Evolutionary conservation across 2,888 invertebrate species (phyloP), one percentile per base, ranked within the genome.

Genomic region (Dendrolimus pini): DNA sequence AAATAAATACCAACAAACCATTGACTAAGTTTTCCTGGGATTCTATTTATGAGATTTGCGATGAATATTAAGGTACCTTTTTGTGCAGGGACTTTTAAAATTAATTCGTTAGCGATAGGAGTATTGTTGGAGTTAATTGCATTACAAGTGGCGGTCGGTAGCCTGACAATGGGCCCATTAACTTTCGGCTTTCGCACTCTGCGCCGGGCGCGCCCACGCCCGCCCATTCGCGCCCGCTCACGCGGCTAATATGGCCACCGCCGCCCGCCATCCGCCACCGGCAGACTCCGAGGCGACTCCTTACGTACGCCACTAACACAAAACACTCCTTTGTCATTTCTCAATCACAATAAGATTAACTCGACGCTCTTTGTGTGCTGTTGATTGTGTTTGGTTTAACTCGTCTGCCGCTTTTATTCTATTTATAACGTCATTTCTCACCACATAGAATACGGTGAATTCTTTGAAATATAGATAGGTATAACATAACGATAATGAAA

Each of bases 111-210:
- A 89, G 78, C 82, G 85, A 85, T 82, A 84, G 75, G 74, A 69
- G 80, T 67, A 85, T 89, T 90, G 90, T 90, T 67, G 72, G 72
- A 82, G 85, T 87, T 90, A 90, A 90, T 90, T 90, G 90, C 87
- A 89, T 90, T 89, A 90, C 83, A 86, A 89, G 89, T 83, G 87
- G 78, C 82, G 75, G 78, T 73, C 79, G 82, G 78, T 71, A 71
- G 77, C 72, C 69, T 71, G 68, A 89, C 89, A 89, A 89, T 82
- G 78, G 86, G 80, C 77, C 85, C 78, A 88, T 90, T 89, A 89
- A 88, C 83, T 88, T 87, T 82, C 74, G 80, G 78, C 77, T 80
- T 77, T 80, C 77, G 76, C 77, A 77, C 79, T 77, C 69, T 66
- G 66, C 59, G 62, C 61, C 64, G 72, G 71, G 59, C 60, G 61